These are phyloP conservation scores for Engystomops pustulosus DNA, from an alignment of 2,113 vertebrate species.

Conservation along the genomic window DNA sequence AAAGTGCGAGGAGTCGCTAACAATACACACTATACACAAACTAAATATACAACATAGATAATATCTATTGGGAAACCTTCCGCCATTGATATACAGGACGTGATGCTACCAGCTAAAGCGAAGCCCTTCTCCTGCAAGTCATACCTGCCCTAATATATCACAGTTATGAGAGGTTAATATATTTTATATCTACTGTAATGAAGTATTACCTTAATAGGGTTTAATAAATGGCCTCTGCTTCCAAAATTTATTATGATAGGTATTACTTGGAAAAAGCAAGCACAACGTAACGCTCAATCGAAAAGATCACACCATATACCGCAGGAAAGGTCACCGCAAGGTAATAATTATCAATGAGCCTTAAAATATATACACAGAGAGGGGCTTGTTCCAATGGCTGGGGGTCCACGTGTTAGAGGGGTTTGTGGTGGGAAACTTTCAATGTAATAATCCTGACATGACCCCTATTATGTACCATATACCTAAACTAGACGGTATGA, in stretches of 20 bases:
- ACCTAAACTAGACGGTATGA: background rate
- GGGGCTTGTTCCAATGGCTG: background rate
- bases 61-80: background rate
- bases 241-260: conserved; percentile 38
- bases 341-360: conserved; percentile 16
- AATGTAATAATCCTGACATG: background rate
- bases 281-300: background rate
- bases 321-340: background rate
- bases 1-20: background rate
- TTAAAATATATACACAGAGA: background rate
- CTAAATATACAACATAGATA: background rate
- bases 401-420: background rate
- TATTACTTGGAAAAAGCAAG: conserved; percentile 27
- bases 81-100: too few relatives aligned
- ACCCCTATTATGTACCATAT: background rate
- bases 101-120: background rate
- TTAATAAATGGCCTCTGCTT: conserved; percentile 35
- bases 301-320: conserved; percentile 24
- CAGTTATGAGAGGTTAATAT: conserved; percentile 48
- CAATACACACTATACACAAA: background rate
- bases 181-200: conserved; percentile 52
- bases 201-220: conserved; percentile 42
- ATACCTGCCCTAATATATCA: conserved; percentile 24
- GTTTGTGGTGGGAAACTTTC: too few relatives aligned
- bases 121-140: background rate